A percentile compares a stretch with the other conserved stretches of the same genome.
These are phyloP conservation scores for Sphinx pinastri DNA, from an alignment of 2,888 invertebrate genomes.

Conservation along the genomic window DNA sequence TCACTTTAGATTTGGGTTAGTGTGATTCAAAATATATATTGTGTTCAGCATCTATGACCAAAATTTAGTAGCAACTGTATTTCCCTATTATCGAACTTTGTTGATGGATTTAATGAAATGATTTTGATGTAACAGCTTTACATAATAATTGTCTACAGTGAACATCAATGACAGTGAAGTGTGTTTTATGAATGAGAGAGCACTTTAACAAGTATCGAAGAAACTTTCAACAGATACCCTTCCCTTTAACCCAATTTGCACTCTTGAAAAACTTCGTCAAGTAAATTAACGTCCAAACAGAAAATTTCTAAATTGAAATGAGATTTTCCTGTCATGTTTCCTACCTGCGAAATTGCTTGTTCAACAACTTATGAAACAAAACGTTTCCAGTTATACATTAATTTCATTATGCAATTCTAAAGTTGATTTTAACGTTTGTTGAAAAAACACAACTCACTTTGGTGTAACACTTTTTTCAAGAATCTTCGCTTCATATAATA, in stretches of 20 bases:
- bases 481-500: background rate
- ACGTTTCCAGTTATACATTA: conserved; percentile 24
- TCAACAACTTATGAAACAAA: conserved; percentile 26
- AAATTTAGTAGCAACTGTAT: too few species aligned
- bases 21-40: too few species aligned
- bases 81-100: background rate
- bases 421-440: conserved; percentile 14
- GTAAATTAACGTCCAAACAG: conserved; percentile 29
- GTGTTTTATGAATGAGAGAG: background rate
- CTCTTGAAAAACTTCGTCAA: conserved; percentile 27
- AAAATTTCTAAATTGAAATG: conserved; percentile 33
- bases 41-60: too few species aligned
- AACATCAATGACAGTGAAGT: background rate
- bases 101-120: background rate
- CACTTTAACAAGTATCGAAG: conserved; percentile 6
- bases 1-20: too few species aligned
- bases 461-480: background rate
- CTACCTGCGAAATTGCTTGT: conserved; percentile 26
- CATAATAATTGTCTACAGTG: background rate
- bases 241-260: conserved; percentile 10
- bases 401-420: conserved; percentile 24
- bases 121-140: background rate
- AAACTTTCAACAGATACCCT: conserved; percentile 7
- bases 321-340: conserved; percentile 32
- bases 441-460: conserved; percentile 8